phyloP scores from a whole-genome alignment of 2,888 invertebrate genomes.

The Gibbula magus region DNA sequence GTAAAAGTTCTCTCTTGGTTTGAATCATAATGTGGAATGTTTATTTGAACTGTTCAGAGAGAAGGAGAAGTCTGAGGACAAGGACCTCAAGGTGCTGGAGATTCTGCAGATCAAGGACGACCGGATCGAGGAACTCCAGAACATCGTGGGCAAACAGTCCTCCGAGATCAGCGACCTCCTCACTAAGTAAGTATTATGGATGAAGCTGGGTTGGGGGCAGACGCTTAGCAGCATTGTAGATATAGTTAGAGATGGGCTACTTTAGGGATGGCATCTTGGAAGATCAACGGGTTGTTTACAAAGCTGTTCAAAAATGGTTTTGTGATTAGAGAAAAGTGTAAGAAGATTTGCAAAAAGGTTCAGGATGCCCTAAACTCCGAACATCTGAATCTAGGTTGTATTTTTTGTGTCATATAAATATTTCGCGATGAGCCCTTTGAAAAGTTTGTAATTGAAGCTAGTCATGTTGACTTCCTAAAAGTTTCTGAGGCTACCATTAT shows the following conservation, averaged over 20 bases:
- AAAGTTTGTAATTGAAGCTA: no score
- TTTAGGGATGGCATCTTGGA: background rate
- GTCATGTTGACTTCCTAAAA: background rate
- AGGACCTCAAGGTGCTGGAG: conserved; percentile 72
- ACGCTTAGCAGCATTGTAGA: background rate
- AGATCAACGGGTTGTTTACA: background rate
- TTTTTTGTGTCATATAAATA: no score
- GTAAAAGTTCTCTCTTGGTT: no score
- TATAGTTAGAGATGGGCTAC: background rate
- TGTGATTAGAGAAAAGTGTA: no score
- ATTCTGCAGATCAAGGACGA: conserved; percentile 73
- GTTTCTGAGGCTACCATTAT: background rate
- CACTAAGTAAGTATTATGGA: conserved; percentile 49
- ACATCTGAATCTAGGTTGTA: no score
- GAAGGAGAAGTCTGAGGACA: conserved; percentile 72
- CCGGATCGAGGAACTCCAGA: conserved; percentile 67
- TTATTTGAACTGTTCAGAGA: conserved; percentile 66
- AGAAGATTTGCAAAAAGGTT: no score
- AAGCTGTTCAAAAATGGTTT: no score
- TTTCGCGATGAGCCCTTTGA: no score
- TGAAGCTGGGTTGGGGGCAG: background rate
- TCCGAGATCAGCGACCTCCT: conserved; percentile 59
- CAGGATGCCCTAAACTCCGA: background rate
- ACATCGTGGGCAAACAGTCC: conserved; percentile 56
- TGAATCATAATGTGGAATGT: no score